Base-by-base conservation (phyloP, 2,797 vertebrate species). In the Chloroceryle amazona region DNA sequence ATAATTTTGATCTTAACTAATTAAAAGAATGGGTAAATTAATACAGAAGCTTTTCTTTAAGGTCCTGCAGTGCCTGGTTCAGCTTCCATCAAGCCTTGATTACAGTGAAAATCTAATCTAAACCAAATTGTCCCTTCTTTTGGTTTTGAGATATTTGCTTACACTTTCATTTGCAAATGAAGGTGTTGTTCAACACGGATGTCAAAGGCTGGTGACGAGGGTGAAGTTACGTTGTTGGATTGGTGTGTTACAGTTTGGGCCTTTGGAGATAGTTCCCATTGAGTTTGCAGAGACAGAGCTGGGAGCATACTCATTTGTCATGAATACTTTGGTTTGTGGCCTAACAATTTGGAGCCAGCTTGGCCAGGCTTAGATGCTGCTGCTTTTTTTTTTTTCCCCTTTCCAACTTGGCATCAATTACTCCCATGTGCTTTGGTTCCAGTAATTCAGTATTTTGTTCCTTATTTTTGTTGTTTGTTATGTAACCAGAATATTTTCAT, bases 401-500 rank as follows among this genome's bases (percentile, higher is more conserved):
- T 90, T 88, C 89, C 73, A 91, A 44, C 89, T 96, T 95, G 96
- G 94, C 95, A 70, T 88, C 86, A 78, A 60, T 93, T 81, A 76
- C 57, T 96, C 95, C 79, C 63, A 86, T 91, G 91, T 82, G 44
- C 85, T 89, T 84, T 25, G 68, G 67, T 96, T 94, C 95, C 94
- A 93, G 90, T 67, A 91, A 96, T 90, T 96, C 86, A 42, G 46
- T 76, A 76, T 95, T 94, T 97, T 94, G 75, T 94, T 97, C 93
- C 86, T 89, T 94, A 60, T 92, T 98, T 96, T 94, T 71, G 71
- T 95, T 94, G 78, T 84, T 80, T 0, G 7, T 97, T 98, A 96
- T 83, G 82, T 95, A 97, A 97, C 72, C 11, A n/a, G 89, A 91
- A 39, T 96, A 91, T 97, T 98, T 94, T 96, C 90, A 96, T 97